Evolutionary conservation across 2,113 vertebrate species (phyloP).

Genomic region (Heterocephalus glaber): DNA sequence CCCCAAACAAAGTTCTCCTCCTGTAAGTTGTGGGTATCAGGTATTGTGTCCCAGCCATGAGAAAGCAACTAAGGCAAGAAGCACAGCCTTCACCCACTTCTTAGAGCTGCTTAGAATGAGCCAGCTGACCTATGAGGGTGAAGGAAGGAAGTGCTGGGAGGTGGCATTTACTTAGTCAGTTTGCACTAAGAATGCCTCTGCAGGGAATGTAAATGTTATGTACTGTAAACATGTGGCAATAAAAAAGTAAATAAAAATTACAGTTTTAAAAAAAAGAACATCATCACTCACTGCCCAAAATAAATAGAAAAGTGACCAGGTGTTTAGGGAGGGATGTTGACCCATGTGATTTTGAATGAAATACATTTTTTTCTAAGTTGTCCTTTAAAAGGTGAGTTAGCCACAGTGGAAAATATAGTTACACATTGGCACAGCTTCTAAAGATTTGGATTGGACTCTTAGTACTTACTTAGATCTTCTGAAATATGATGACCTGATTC

Average conservation of each 20-base stretch:
- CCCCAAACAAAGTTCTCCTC: not conserved
- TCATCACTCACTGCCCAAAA: not conserved
- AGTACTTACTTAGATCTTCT: not conserved
- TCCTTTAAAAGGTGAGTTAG: not conserved
- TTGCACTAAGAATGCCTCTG: not conserved
- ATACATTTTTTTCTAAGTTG: not conserved
- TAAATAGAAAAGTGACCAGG: not conserved
- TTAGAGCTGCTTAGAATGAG: slow-evolving; percentile 1
- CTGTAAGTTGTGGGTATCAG: not conserved
- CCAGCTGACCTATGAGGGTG: not conserved
- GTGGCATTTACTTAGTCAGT: not conserved
- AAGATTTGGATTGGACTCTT: not conserved
- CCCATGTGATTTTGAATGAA: not conserved
- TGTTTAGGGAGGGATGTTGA: not conserved
- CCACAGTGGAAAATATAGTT: not conserved
- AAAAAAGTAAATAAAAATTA: not conserved
- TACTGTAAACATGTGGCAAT: not conserved
- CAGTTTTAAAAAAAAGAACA: not conserved
- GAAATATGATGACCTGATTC: not conserved
- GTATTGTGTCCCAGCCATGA: not conserved
- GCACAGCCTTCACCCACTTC: not conserved
- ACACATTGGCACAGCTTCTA: not conserved
- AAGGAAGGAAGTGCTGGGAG: not conserved
- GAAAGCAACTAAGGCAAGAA: not conserved
- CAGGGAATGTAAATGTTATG: not conserved